These are phyloP conservation scores for Acanthurus leucopareius DNA, from an alignment of 2,797 vertebrate species.

Conservation along the genomic window DNA sequence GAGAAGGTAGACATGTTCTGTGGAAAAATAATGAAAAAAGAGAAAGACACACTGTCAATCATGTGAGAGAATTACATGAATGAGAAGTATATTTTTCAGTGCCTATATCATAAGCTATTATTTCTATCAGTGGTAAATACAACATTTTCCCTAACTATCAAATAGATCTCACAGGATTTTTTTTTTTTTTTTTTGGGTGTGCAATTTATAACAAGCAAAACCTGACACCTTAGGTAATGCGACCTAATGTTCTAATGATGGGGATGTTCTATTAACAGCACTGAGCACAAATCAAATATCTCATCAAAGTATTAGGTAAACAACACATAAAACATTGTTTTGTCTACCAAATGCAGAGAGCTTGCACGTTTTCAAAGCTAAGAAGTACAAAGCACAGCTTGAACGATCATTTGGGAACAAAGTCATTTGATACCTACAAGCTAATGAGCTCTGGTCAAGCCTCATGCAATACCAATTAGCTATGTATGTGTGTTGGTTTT, in stretches of 20 bases:
- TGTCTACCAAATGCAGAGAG: not conserved
- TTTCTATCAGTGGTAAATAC: not conserved
- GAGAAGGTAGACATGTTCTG: constrained; percentile 93
- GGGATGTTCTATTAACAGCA: not conserved
- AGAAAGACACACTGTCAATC: not conserved
- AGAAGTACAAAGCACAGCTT: constrained; percentile 30
- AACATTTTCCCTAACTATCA: not conserved
- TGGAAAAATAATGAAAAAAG: constrained; percentile 18
- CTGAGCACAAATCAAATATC: not conserved
- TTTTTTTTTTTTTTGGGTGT: not conserved
- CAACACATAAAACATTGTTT: not conserved
- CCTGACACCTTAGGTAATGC: not conserved
- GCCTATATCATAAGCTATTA: not conserved
- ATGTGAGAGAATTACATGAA: not conserved
- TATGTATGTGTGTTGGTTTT: constrained; percentile 18
- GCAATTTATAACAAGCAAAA: constrained; percentile 1
- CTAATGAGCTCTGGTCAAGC: constrained; percentile 59
- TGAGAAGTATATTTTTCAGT: not conserved
- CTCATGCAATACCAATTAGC: constrained; percentile 69
- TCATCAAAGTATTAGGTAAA: constrained; percentile 2
- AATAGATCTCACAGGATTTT: not conserved
- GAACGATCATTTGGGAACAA: constrained; percentile 56
- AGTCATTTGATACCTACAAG: constrained; percentile 73
- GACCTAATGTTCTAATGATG: not conserved
- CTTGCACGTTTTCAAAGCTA: constrained; percentile 24